Evolutionary conservation across 2,113 vertebrate species (phyloP), one percentile per base, ranked within the genome.

Genomic region (Odocoileus hemionus): DNA sequence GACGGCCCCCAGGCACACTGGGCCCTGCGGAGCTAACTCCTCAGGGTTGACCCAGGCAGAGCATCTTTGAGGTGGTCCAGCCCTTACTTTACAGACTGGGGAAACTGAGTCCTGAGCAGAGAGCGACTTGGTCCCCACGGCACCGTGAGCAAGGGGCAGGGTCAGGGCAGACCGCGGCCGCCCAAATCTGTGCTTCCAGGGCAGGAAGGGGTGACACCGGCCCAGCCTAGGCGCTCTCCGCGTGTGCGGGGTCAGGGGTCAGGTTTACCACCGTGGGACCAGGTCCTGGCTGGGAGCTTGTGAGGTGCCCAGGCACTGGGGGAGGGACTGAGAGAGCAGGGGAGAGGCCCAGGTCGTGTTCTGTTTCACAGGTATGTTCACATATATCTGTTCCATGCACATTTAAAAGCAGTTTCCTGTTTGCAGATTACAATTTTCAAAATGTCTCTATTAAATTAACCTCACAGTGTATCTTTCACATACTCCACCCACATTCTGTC

Each of bases 401-500:
- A 0, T 6, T 7, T 61, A 36, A 17, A 50, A 54, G 33, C 2
- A n/a, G 17, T 13, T 36, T 79, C 33, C 52, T 17, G 23, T 23
- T n/a, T 23, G 25, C 25, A 47, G 25, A 19, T 61, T 47, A 60
- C 16, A 3, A 26, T 1, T 17, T 67, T 58, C 26, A 7, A 95
- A 86, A 13, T 6, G 1, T 1, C 33, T n/a, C 78, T 74, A 21
- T 28, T 26, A 47, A 43, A 21, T 25, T 64, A 8, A 3, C 21
- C 61, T 17, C 83, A 39, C 70, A 25, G 39, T 16, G 25, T 45
- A 28, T 4, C 4, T 19, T 9, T 67, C 78, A 26, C 13, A 11
- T 0, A 4, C 6, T 39, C 11, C 26, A 14, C 16, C 0, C 17
- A 0, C 2, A 28, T 0, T 19, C 60, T 5, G 2, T 7, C 45